These are phyloP conservation scores for Trididemnum miniatum DNA, from an alignment of 23 tunicate species.

Conservation along the genomic window DNA sequence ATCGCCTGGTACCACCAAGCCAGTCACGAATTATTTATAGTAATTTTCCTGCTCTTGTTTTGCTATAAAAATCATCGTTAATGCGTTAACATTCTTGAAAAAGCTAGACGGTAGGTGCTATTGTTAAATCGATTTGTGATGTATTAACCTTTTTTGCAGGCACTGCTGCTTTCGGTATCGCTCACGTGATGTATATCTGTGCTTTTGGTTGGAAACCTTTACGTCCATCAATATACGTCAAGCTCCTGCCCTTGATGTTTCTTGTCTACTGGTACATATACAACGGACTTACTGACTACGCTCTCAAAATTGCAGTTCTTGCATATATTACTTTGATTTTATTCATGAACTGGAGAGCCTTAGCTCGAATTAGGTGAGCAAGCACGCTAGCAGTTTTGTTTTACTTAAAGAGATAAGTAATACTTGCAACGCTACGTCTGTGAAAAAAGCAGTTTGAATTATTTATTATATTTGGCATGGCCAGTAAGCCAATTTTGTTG, in stretches of 20 bases:
- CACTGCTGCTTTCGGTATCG: slow-evolving; percentile 76
- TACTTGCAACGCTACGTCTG: too few relatives aligned
- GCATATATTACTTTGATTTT: slow-evolving; percentile 61
- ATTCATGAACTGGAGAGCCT: slow-evolving; percentile 91
- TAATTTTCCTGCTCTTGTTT: too few relatives aligned
- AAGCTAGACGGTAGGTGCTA: too few relatives aligned
- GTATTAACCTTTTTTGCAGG: slow-evolving; percentile 78
- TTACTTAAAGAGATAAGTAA: background rate
- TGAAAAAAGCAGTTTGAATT: background rate
- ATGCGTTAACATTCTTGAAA: too few relatives aligned
- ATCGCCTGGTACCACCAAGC: too few relatives aligned
- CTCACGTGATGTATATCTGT: slow-evolving; percentile 85
- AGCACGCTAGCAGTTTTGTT: background rate
- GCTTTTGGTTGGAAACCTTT: slow-evolving; percentile 89
- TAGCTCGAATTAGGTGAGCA: slow-evolving; percentile 76
- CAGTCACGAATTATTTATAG: too few relatives aligned
- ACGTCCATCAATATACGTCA: slow-evolving; percentile 60
- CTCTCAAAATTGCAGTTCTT: slow-evolving; percentile 67
- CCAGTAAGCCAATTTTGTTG: too few relatives aligned
- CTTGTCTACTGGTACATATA: slow-evolving; percentile 71
- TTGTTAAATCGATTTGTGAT: too few relatives aligned
- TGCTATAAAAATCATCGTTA: too few relatives aligned
- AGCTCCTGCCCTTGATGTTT: slow-evolving; percentile 25
- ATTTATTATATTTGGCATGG: too few relatives aligned
- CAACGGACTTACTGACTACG: slow-evolving; percentile 55